Evolutionary conservation across 2,113 vertebrate genomes (phyloP).

Genomic region (Steatornis caripensis): DNA sequence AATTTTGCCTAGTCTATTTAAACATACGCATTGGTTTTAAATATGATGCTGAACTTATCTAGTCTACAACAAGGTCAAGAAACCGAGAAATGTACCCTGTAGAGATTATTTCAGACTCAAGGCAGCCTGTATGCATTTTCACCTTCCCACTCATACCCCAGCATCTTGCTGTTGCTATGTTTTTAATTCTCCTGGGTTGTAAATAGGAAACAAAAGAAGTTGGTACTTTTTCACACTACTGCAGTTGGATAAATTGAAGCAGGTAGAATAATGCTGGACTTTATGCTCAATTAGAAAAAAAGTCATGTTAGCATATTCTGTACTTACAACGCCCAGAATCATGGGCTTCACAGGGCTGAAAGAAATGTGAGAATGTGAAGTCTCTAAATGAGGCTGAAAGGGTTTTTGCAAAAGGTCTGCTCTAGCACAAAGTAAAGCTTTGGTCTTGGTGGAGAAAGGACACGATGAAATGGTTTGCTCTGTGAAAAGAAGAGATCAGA

Average conservation of each 20-base stretch:
- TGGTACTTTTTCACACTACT: neutral
- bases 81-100: conserved; percentile 29
- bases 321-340: neutral
- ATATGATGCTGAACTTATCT: conserved; percentile 47
- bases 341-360: neutral
- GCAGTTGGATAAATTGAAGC: neutral
- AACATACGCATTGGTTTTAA: conserved; percentile 16
- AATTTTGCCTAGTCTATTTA: conserved; percentile 39
- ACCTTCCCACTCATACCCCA: conserved; percentile 44
- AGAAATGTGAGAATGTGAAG: neutral
- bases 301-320: neutral
- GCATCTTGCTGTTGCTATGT: conserved; percentile 12
- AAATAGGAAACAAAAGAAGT: conserved; percentile 29
- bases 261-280: neutral
- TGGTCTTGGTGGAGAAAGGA: neutral
- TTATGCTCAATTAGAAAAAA: neutral
- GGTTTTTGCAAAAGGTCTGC: neutral
- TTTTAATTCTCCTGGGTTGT: conserved; percentile 3
- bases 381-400: neutral
- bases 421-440: neutral
- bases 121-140: conserved; percentile 56
- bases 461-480: neutral
- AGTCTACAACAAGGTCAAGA: conserved; percentile 43
- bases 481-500: neutral
- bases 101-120: conserved; percentile 17